Conservation (phyloP, 2,888 invertebrate species). For the Drymonia ruficornis region DNA sequence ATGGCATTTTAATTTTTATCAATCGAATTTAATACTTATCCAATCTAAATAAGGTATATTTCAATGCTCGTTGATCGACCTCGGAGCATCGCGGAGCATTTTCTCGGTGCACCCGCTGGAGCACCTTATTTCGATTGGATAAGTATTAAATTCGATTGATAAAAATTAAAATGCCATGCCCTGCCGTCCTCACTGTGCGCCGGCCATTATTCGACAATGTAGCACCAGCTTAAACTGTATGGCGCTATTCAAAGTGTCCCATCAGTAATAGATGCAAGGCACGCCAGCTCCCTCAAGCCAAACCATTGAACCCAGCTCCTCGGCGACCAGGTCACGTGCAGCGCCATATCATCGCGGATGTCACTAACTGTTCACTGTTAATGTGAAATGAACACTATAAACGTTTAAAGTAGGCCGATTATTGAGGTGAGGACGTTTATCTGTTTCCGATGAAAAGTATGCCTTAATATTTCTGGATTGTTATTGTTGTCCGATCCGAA, state of each 20-base stretch:
- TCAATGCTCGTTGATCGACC: too few species aligned
- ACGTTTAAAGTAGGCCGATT: constrained; percentile 54
- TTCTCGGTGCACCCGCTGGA: too few species aligned
- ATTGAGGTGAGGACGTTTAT: constrained; percentile 51
- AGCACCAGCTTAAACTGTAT: too few species aligned
- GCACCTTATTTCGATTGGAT: too few species aligned
- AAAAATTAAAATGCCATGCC: too few species aligned
- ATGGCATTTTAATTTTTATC: too few species aligned
- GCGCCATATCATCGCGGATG: constrained; percentile 59
- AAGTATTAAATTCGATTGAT: too few species aligned
- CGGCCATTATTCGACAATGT: too few species aligned
- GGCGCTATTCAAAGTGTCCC: constrained; percentile 11
- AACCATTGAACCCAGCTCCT: constrained; percentile 45
- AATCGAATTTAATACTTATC: too few species aligned
- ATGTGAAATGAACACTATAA: constrained; percentile 59
- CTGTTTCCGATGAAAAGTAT: constrained; percentile 21
- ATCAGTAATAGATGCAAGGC: constrained; percentile 36
- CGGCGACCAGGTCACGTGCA: constrained; percentile 56
- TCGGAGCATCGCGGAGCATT: too few species aligned
- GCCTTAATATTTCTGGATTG: constrained; percentile 6
- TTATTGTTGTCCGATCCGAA: not conserved
- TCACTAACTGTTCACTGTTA: constrained; percentile 65
- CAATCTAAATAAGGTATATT: too few species aligned
- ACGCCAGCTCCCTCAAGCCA: constrained; percentile 32
- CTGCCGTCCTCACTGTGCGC: too few species aligned